phyloP scores from a whole-genome alignment of 2,113 vertebrate genomes.

The Apodemus speciosus region DNA sequence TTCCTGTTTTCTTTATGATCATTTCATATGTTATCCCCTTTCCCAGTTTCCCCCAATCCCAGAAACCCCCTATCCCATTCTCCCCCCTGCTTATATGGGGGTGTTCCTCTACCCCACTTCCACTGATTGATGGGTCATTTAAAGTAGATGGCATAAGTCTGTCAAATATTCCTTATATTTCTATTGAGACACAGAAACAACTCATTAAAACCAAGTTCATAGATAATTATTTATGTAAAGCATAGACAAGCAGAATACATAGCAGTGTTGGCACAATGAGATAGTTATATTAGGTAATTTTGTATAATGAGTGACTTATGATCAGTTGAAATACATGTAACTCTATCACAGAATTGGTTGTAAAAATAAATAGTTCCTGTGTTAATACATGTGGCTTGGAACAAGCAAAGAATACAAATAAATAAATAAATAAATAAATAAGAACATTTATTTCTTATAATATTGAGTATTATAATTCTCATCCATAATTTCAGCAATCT shows the following conservation, averaged over 20 bases:
- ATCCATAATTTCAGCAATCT: background rate
- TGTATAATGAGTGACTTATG: background rate
- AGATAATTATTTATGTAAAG: constrained; percentile 14
- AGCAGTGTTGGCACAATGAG: background rate
- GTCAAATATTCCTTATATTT: background rate
- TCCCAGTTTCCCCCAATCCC: too few species aligned
- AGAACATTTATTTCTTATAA: background rate
- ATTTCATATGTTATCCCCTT: too few species aligned
- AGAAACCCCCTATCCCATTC: too few species aligned
- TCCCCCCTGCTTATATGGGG: too few species aligned
- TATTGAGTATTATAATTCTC: too few species aligned
- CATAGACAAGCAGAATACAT: background rate
- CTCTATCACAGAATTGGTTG: background rate
- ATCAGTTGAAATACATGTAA: background rate
- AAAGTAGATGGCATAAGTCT: background rate
- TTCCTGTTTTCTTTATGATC: too few species aligned
- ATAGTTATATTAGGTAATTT: background rate
- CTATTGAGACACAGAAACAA: background rate
- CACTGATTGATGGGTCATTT: background rate
- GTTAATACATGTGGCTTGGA: background rate
- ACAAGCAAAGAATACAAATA: background rate
- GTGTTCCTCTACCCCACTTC: too few species aligned
- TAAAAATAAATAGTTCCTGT: background rate
- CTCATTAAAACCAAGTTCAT: background rate
- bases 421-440: background rate